Base-by-base conservation (phyloP, 2,888 invertebrate genomes). In the Cryptocephalus moraei region DNA sequence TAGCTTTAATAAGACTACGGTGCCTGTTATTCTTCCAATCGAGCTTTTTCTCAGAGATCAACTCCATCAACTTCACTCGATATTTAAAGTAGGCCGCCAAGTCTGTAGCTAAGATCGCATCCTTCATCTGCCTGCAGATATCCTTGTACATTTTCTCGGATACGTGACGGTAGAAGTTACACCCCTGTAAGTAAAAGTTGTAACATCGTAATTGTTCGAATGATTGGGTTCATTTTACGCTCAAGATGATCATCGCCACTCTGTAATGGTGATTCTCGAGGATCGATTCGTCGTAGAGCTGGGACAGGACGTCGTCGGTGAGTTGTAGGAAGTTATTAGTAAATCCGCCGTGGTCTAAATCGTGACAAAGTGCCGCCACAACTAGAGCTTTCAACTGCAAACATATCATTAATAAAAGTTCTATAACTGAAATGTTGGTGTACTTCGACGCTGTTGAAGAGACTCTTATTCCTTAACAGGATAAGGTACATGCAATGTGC, bases 181-280 rank as follows among this genome's bases (percentile, higher is more conserved):
- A 76, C 43, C 76, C 73, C 22, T 22, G 6, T 22, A 22, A 22
- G 22, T 22, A 22, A 6, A 22, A 22, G 6, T 78, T 79, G 2
- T 22, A 22, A 6, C 22, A 22, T 22, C 22, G 2, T 22, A 2
- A 22, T 22, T 22, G 22, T 22, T 22, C 6, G 22, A 22, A 22
- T n/a, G 22, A 4, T 22, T 22, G 22, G 6, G 2, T 22, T 22
- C 22, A 22, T 22, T 22, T 22, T 22, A 22, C 22, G 64, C 75
- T 72, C 49, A 81, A 70, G 39, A 81, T 68, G 56, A 75, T 73
- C 68, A 73, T 75, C 0, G 79, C 74, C 1, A 80, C 65, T 56
- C 74, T 72, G 56, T 69, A 78, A 56, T 81, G 81, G 56, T 81
- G 79, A 60, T 79, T 72, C 62, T 82, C 81, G 44, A 80, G 66